Base-by-base conservation (phyloP, 2,113 vertebrate species). In the Grammomys surdaster region DNA sequence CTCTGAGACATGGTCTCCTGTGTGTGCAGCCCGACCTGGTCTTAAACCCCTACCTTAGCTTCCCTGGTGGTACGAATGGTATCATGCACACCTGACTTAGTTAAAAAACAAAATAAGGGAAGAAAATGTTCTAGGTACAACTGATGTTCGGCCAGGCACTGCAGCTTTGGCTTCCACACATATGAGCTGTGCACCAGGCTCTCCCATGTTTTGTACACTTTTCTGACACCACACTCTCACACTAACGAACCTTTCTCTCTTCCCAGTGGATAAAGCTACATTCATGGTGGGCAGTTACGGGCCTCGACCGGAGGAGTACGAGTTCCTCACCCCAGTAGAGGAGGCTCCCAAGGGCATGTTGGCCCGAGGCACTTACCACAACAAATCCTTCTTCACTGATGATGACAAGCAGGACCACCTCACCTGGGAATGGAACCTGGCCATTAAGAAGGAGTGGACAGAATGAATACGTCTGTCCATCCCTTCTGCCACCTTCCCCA, bases 281-380 rank as follows among this genome's bases (percentile, higher is more conserved):
- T 99, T 99, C 95, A 99, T 99, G 99, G 99, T 99, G 70, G 99
- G 99, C 97, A 99, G 99, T 97, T 99, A 99, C 0, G 99, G 99
- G n/a, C 99, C 99, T 14, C 98, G 99, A 40, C 98, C 97, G 3
- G 99, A 99, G 33, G 99, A 99, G 46, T 99, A 99, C 0, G 99
- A 99, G 93, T 99, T 99, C 95, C 96, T 99, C 95, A 99, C 99
- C 0, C 99, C 99, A 0, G 0, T 92, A 13, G 99, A 99, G 81
- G 99, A 99, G 93, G 98, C 99, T 56, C 99, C 99, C 11, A 99
- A 99, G 89, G 99, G 99, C 58, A 96, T 99, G 97, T 90, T 99
- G 94, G 98, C 99, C 89, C 97, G 99, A 93, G 99, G 99, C 96
- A 98, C 97, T 40, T 99, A 99, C 82, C 98, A 98, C 97, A 99